A percentile compares a stretch with the other conserved stretches of the same genome.
These are phyloP conservation scores for Onthophagus taurus DNA, from an alignment of 1,140 invertebrate species.

Conservation along the genomic window DNA sequence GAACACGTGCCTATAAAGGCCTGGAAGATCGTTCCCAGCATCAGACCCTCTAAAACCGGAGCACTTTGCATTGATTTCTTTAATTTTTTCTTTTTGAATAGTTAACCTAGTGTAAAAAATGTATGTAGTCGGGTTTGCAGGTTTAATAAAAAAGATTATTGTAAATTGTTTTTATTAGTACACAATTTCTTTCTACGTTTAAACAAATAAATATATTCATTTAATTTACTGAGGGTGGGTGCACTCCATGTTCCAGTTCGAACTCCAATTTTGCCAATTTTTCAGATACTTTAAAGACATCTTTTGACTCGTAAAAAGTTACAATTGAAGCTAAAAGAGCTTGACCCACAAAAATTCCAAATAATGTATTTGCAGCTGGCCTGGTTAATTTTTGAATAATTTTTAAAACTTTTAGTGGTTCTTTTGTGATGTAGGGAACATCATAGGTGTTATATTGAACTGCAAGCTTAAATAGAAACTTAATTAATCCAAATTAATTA, in stretches of 20 bases:
- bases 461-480: constrained; percentile 35
- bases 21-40: too few species aligned
- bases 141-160: constrained; percentile 12
- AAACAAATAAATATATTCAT: too few species aligned
- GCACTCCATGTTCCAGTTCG: constrained; percentile 5
- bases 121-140: constrained; percentile 16
- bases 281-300: constrained; percentile 32
- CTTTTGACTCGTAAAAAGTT: constrained; percentile 37
- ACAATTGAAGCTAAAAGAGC: constrained; percentile 35
- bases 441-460: constrained; percentile 39
- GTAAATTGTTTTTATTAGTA: constrained; percentile 15
- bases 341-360: constrained; percentile 35
- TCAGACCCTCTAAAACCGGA: too few species aligned
- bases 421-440: constrained; percentile 38
- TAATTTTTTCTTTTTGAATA: too few species aligned
- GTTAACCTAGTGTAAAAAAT: too few species aligned
- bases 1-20: too few species aligned
- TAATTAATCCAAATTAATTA: not conserved
- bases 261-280: constrained; percentile 18
- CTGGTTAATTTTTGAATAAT: constrained; percentile 34
- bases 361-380: constrained; percentile 34
- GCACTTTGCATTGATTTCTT: too few species aligned
- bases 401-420: constrained; percentile 36
- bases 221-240: too few species aligned
- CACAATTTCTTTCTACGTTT: too few species aligned